Percentiles rank a stretch among this genome's conserved stretches.
phyloP scores from a whole-genome alignment of 2,797 vertebrate genomes.

The Balearica regulorum region DNA sequence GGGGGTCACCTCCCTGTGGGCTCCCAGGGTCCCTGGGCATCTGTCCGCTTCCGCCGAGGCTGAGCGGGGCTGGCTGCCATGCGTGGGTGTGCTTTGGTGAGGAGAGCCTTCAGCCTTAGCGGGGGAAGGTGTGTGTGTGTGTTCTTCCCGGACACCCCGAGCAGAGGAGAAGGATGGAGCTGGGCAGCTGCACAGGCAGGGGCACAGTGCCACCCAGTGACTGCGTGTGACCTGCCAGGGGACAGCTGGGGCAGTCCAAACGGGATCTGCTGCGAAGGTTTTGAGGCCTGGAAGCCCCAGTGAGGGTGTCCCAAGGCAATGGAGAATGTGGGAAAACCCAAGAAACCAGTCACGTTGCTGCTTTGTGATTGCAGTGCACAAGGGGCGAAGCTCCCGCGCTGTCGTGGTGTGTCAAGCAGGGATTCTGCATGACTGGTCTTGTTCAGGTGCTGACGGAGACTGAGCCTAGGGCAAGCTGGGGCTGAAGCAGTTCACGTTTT shows the following conservation, averaged over 20 bases:
- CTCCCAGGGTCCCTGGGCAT: neutral
- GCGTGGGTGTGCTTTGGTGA: fast-evolving
- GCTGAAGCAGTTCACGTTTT: neutral
- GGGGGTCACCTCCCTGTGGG: neutral
- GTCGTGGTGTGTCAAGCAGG: fast-evolving
- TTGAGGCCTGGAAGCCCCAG: neutral
- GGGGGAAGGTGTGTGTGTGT: too few relatives aligned
- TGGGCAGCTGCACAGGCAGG: neutral
- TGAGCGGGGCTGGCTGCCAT: neutral
- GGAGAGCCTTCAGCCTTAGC: neutral
- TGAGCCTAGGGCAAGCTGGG: neutral
- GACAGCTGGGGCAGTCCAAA: neutral
- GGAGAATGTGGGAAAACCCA: neutral
- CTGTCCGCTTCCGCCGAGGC: fast-evolving
- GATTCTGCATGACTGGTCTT: fast-evolving
- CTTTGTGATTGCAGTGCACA: fast-evolving
- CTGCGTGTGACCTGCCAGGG: neutral
- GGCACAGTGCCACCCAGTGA: conserved; percentile 63
- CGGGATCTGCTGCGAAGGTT: neutral
- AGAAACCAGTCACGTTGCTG: fast-evolving
- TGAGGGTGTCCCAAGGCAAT: neutral
- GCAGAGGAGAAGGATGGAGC: neutral
- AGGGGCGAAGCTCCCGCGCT: neutral
- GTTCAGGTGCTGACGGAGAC: neutral
- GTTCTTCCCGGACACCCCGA: neutral